Conservation (phyloP, 2,113 vertebrate genomes). For the Onychorhynchus coronatus region DNA sequence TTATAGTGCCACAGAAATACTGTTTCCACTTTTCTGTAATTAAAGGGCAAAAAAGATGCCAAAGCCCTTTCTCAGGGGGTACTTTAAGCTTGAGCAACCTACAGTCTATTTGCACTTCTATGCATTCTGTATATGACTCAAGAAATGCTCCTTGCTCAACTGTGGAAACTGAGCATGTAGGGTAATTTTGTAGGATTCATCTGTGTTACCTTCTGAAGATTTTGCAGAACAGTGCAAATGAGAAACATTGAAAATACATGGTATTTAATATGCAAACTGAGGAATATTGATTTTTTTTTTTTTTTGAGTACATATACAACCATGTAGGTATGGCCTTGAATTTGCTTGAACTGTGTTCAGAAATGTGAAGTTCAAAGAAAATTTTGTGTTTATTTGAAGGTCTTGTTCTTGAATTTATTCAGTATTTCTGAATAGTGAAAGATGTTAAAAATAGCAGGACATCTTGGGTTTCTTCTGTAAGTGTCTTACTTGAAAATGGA, state of each 20-base stretch:
- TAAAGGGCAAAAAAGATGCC: not conserved
- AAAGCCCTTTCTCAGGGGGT: not conserved
- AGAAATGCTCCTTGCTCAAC: not conserved
- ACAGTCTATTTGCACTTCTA: not conserved
- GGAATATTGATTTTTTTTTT: not conserved
- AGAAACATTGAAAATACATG: not conserved
- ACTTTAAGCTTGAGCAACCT: not conserved
- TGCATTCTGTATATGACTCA: not conserved
- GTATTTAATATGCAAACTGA: not conserved
- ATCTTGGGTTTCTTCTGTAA: not conserved
- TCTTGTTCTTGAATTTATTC: not conserved
- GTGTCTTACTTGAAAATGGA: not conserved
- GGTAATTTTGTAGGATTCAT: not conserved
- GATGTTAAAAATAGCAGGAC: not conserved
- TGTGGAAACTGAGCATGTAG: not conserved
- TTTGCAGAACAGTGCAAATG: not conserved
- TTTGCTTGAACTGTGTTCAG: not conserved
- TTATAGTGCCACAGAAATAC: not conserved
- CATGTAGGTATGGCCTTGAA: not conserved
- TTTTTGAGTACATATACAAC: not conserved
- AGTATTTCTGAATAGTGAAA: not conserved
- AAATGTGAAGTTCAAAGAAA: not conserved
- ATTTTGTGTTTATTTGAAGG: not conserved
- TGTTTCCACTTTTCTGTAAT: not conserved
- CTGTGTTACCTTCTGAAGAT: not conserved